These are phyloP conservation scores for Geophilus truncorum DNA, from an alignment of 2,888 invertebrate genomes.

Conservation along the genomic window DNA sequence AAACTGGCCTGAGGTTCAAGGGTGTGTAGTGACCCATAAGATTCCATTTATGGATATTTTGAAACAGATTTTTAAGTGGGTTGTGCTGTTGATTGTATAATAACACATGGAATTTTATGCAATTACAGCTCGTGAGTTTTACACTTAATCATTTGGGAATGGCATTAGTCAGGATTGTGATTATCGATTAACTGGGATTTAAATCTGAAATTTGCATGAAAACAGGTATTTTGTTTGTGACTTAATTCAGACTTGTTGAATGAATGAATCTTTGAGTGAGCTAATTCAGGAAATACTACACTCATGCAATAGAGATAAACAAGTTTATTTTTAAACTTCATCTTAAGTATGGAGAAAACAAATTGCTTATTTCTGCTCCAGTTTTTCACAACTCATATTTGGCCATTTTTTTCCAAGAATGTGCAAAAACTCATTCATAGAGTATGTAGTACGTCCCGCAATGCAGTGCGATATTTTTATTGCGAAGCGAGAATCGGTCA, in stretches of 20 bases:
- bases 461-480: too few relatives aligned
- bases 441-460: too few relatives aligned
- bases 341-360: not conserved
- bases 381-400: not conserved
- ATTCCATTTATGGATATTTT: not conserved
- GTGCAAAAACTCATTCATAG: too few relatives aligned
- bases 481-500: too few relatives aligned
- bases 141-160: too few relatives aligned
- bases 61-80: not conserved
- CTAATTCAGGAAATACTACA: constrained; percentile 20
- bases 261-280: constrained; percentile 8
- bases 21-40: not conserved
- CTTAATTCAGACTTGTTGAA: constrained; percentile 1
- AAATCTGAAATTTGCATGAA: too few relatives aligned
- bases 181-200: too few relatives aligned
- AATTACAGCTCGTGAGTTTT: too few relatives aligned
- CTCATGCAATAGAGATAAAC: not conserved
- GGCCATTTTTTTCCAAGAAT: too few relatives aligned
- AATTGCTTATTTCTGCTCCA: not conserved
- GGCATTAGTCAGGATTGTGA: too few relatives aligned
- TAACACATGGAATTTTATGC: too few relatives aligned
- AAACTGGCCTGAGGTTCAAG: not conserved
- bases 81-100: too few relatives aligned
- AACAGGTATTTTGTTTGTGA: not conserved
- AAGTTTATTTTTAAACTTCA: not conserved